Evolutionary conservation across 23 tunicate genomes (phyloP).

Genomic region (Phallusia fumigata): DNA sequence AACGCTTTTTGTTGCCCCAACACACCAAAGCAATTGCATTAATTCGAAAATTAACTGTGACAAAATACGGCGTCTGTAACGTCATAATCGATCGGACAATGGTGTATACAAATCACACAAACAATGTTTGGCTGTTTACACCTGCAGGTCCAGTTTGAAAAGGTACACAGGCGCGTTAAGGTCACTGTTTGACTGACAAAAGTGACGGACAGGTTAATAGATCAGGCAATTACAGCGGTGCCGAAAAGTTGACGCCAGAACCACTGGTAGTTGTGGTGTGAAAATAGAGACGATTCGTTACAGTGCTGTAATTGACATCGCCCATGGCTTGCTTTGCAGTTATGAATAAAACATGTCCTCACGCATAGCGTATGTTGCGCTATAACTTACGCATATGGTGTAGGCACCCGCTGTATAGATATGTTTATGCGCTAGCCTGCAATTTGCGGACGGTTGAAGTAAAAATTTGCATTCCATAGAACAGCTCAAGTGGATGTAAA

Average conservation of each 20-base stretch:
- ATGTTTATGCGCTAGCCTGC: too few relatives aligned
- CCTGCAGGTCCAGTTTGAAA: not conserved
- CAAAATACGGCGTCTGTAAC: not conserved
- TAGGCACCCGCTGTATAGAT: too few relatives aligned
- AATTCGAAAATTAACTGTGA: constrained; percentile 11
- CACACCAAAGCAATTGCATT: not conserved
- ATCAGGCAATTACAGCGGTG: not conserved
- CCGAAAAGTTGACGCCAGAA: too few relatives aligned
- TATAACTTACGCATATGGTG: not conserved
- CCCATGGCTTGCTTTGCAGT: not conserved
- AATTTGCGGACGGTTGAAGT: too few relatives aligned
- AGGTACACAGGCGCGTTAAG: too few relatives aligned
- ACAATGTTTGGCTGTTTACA: not conserved
- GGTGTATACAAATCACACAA: not conserved
- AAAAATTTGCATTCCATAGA: too few relatives aligned
- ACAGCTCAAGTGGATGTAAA: too few relatives aligned
- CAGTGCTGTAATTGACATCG: not conserved
- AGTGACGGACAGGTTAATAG: not conserved
- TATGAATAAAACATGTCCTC: not conserved
- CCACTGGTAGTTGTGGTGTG: too few relatives aligned
- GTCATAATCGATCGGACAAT: not conserved
- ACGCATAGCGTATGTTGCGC: not conserved
- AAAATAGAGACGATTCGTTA: not conserved
- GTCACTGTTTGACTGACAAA: too few relatives aligned
- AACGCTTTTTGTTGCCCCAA: constrained; percentile 2